These are phyloP conservation scores for Ornithoptera priamus DNA, from an alignment of 2,888 invertebrate genomes.

Conservation along the genomic window DNA sequence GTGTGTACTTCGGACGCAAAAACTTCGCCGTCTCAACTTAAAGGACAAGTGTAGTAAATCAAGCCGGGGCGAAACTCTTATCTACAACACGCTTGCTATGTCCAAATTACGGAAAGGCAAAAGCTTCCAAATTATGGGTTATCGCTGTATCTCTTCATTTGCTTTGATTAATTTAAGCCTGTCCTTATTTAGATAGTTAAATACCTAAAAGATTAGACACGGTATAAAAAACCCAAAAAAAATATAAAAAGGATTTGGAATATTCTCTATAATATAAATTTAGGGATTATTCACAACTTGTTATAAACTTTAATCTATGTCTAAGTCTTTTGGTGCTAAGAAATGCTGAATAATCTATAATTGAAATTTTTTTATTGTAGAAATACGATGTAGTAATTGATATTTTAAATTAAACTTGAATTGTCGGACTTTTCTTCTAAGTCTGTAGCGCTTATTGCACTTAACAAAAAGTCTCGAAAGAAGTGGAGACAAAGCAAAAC, in stretches of 20 bases:
- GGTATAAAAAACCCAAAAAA: no score
- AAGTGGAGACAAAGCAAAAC: slow-evolving; percentile 24
- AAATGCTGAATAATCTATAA: no score
- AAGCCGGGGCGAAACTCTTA: slow-evolving; percentile 53
- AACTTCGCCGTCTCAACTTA: slow-evolving; percentile 67
- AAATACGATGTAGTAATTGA: no score
- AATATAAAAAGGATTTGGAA: no score
- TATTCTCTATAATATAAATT: no score
- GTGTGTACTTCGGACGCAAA: slow-evolving; percentile 56
- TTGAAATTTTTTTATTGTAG: no score
- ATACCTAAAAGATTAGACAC: no score
- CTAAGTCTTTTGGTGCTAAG: no score
- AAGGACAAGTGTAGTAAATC: slow-evolving; percentile 70
- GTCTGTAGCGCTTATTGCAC: slow-evolving; percentile 30
- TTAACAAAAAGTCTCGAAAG: slow-evolving; percentile 20
- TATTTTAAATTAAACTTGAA: slow-evolving; percentile 12
- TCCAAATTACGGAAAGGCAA: slow-evolving; percentile 57
- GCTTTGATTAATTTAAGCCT: slow-evolving; percentile 28
- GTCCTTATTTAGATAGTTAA: slow-evolving; percentile 1
- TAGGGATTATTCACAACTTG: no score
- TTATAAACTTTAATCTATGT: no score
- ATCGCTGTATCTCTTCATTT: slow-evolving; percentile 40
- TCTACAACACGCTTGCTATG: slow-evolving; percentile 65
- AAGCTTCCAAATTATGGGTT: slow-evolving; percentile 46
- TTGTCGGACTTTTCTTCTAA: slow-evolving; percentile 29